Percentiles rank a stretch among this genome's conserved stretches.
Conservation (phyloP, 2,888 invertebrate genomes). For the Mesorhabditis sp. region DNA sequence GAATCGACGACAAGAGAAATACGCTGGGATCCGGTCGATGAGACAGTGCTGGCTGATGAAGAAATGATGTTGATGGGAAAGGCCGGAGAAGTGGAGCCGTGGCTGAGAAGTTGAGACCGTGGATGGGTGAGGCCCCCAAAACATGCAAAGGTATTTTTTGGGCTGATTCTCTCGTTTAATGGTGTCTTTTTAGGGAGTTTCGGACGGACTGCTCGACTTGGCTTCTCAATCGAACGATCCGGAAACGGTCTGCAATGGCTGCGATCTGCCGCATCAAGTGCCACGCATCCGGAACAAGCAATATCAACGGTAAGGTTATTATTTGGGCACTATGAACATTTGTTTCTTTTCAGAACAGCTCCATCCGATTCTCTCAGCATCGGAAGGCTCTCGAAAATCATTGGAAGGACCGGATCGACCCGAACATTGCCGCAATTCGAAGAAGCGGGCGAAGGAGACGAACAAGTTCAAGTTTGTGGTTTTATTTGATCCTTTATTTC, state of each 20-base stretch:
- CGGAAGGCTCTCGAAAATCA: not conserved
- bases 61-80: slow-evolving; percentile 74
- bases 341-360: slow-evolving; percentile 8
- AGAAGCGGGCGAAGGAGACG: too few relatives aligned
- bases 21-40: slow-evolving; percentile 98
- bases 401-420: slow-evolving; percentile 1
- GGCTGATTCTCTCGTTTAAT: not conserved
- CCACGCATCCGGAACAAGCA: slow-evolving; percentile 61
- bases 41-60: slow-evolving; percentile 94
- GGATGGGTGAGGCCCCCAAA: slow-evolving; percentile 81
- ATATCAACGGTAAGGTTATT: slow-evolving; percentile 49
- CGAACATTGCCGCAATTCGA: too few relatives aligned
- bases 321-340: slow-evolving; percentile 24
- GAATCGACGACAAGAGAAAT: slow-evolving; percentile 67
- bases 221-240: slow-evolving; percentile 50
- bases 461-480: not conserved
- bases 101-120: slow-evolving; percentile 87
- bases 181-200: slow-evolving; percentile 28
- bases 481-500: not conserved
- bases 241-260: slow-evolving; percentile 7
- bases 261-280: slow-evolving; percentile 37
- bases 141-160: slow-evolving; percentile 56
- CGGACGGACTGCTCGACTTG: slow-evolving; percentile 43
- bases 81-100: slow-evolving; percentile 89
- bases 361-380: not conserved